A percentile compares a stretch with the other conserved stretches of the same genome.
Conservation (phyloP, 64 coral and sea anemone species). For the Porites australiensis region DNA sequence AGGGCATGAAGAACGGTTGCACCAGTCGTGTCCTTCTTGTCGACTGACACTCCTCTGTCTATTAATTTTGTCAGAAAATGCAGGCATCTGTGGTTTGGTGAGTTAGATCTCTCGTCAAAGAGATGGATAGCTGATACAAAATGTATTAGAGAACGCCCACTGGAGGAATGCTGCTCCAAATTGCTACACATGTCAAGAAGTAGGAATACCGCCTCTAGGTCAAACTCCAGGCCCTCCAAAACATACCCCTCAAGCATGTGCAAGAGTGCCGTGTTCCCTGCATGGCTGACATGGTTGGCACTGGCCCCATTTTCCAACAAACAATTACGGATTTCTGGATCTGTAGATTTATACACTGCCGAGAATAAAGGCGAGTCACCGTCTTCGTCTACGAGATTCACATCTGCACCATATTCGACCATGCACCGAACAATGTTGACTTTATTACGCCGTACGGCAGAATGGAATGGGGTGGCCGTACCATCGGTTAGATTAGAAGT, state of each 20-base stretch:
- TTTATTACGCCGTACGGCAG: conserved; percentile 66
- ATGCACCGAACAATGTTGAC: conserved; percentile 70
- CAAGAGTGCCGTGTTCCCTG: conserved; percentile 68
- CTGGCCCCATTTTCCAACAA: conserved; percentile 60
- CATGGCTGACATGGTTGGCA: conserved; percentile 56
- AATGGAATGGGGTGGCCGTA: conserved; percentile 60
- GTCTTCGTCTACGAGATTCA: conserved; percentile 76
- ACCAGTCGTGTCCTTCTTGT: conserved; percentile 62
- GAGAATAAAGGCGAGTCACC: conserved; percentile 62
- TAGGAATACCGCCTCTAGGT: conserved; percentile 49
- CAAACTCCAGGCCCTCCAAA: conserved; percentile 67
- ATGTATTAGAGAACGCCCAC: conserved; percentile 73
- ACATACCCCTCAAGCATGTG: conserved; percentile 77
- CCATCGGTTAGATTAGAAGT: conserved; percentile 65
- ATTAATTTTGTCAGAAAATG: conserved; percentile 67
- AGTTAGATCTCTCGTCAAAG: conserved; percentile 65
- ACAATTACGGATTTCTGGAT: conserved; percentile 67
- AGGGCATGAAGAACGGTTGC: conserved; percentile 71
- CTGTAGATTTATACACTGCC: conserved; percentile 65
- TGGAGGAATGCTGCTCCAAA: conserved; percentile 70
- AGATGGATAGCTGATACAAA: conserved; percentile 74
- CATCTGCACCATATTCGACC: conserved; percentile 69
- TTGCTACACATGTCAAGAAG: conserved; percentile 74
- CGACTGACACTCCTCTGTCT: conserved; percentile 49
- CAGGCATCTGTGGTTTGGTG: conserved; percentile 68